Percentiles rank a stretch among this genome's conserved stretches.
Evolutionary conservation across 92 coral and sea anemone species (phyloP).

Genomic region (Umimayanthus chanpuru): DNA sequence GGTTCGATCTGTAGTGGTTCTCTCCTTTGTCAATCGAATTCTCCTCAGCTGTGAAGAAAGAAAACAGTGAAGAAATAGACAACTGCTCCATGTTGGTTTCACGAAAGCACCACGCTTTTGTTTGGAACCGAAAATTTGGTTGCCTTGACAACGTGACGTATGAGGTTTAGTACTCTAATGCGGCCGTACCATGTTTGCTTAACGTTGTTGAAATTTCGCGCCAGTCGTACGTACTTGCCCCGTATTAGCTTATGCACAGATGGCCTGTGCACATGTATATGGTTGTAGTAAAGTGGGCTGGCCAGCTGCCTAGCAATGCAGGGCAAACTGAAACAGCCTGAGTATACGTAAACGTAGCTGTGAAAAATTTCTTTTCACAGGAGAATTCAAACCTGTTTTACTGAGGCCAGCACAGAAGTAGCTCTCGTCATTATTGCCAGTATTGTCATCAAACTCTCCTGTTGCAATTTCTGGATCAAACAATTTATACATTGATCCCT

Average conservation of each 20-base stretch:
- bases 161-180: background rate
- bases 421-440: background rate
- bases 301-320: too few species aligned
- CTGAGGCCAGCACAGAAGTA: slow-evolving; percentile 46
- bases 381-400: too few species aligned
- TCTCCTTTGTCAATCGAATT: slow-evolving; percentile 58
- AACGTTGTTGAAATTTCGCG: too few species aligned
- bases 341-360: too few species aligned
- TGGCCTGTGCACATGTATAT: too few species aligned
- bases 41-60: slow-evolving; percentile 54
- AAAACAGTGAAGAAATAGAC: slow-evolving; percentile 48
- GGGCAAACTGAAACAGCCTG: too few species aligned
- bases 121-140: slow-evolving; percentile 33
- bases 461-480: slow-evolving; percentile 34
- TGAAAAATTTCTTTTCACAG: too few species aligned
- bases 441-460: background rate
- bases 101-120: background rate
- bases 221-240: too few species aligned
- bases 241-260: too few species aligned
- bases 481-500: slow-evolving; percentile 30
- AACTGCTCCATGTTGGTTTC: slow-evolving; percentile 31
- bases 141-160: background rate
- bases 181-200: too few species aligned
- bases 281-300: too few species aligned
- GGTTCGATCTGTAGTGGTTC: slow-evolving; percentile 49